phyloP scores from a whole-genome alignment of 2,797 vertebrate genomes.

The Chiroxiphia lanceolata region DNA sequence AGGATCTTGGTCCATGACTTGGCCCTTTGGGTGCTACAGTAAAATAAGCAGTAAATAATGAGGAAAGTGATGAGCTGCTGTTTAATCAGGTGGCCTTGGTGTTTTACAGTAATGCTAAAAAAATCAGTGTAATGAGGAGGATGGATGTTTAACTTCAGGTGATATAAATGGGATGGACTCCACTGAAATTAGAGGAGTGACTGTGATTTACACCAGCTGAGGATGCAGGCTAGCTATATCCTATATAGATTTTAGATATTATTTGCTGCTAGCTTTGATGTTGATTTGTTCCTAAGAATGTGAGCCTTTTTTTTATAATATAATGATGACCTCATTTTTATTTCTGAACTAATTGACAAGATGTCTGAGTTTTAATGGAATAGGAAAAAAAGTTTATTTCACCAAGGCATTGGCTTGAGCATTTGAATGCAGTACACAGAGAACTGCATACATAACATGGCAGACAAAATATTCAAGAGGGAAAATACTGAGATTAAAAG shows the following conservation, averaged over 20 bases:
- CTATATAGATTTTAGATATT: constrained; percentile 13
- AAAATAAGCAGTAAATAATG: neutral
- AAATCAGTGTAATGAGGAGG: neutral
- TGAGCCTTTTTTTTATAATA: neutral
- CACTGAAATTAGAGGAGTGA: neutral
- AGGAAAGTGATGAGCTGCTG: neutral
- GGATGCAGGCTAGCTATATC: neutral
- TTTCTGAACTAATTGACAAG: constrained; percentile 53
- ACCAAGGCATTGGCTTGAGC: constrained; percentile 47
- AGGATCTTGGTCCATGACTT: neutral
- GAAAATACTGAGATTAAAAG: constrained; percentile 44
- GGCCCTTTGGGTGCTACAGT: neutral
- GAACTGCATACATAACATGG: constrained; percentile 46
- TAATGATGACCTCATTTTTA: constrained; percentile 26
- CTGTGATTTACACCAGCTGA: neutral
- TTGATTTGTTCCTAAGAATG: constrained; percentile 19
- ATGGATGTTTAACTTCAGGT: neutral
- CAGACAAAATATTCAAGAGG: constrained; percentile 51
- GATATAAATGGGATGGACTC: neutral
- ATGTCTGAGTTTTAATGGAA: constrained; percentile 56
- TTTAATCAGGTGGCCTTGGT: neutral
- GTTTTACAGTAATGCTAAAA: constrained; percentile 40
- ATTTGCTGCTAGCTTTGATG: constrained; percentile 25
- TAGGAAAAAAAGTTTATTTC: constrained; percentile 59
- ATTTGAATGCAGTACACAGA: constrained; percentile 56